Evolutionary conservation across 2,113 vertebrate species (phyloP).

Genomic region (Heloderma charlesbogerti): DNA sequence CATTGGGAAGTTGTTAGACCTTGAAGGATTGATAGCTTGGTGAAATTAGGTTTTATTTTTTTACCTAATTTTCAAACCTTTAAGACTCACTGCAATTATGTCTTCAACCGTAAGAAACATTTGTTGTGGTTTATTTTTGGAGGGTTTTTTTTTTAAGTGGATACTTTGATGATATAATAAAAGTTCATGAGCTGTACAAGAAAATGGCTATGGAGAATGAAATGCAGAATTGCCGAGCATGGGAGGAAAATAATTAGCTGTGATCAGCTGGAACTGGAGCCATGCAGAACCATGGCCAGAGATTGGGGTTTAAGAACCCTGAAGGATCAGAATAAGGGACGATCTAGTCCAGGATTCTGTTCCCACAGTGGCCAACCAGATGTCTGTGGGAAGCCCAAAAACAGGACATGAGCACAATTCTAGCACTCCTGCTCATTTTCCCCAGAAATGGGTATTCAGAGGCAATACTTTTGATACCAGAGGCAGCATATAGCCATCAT

Average conservation of each 20-base stretch:
- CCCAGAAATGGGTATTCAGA: too few relatives aligned
- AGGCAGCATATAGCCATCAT: too few relatives aligned
- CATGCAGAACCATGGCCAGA: conserved; percentile 41
- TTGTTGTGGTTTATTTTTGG: not conserved
- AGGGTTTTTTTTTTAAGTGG: not conserved
- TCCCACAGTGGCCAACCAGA: too few relatives aligned
- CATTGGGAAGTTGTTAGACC: not conserved
- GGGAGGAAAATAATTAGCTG: not conserved
- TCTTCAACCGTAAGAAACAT: not conserved
- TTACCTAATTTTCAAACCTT: not conserved
- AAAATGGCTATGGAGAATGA: not conserved
- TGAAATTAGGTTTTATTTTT: not conserved
- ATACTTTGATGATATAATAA: not conserved
- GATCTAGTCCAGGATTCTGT: too few relatives aligned
- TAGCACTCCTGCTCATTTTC: too few relatives aligned
- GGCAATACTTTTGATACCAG: too few relatives aligned
- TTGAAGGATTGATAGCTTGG: not conserved
- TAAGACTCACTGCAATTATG: not conserved
- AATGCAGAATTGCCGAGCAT: not conserved
- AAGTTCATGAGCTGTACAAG: not conserved
- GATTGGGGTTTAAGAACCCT: not conserved
- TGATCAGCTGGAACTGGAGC: conserved; percentile 4
- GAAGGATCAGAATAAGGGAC: too few relatives aligned
- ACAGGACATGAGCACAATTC: too few relatives aligned
- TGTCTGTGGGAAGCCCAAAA: too few relatives aligned